These are phyloP conservation scores for Diadegma fenestrale DNA, from an alignment of 2,888 invertebrate species.

Conservation along the genomic window DNA sequence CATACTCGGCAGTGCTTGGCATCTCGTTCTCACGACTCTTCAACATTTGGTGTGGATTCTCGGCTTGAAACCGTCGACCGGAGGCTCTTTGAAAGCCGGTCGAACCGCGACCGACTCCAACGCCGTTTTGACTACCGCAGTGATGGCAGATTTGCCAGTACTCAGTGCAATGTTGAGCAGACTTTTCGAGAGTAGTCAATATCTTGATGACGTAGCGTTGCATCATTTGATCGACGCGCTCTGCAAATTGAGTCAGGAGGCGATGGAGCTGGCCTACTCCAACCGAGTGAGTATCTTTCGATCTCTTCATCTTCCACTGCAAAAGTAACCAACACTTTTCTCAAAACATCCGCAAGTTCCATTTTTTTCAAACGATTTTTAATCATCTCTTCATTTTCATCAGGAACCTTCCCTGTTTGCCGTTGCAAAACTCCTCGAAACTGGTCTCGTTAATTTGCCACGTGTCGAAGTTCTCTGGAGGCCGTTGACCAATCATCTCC, in stretches of 20 bases:
- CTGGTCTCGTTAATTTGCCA: slow-evolving; percentile 96
- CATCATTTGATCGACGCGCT: slow-evolving; percentile 98
- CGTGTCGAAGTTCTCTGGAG: slow-evolving; percentile 98
- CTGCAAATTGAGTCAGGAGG: slow-evolving; percentile 97
- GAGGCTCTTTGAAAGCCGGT: slow-evolving; percentile 95
- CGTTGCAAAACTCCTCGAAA: slow-evolving; percentile 99
- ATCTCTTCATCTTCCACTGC: background rate
- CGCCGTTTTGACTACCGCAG: slow-evolving; percentile 97
- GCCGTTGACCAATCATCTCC: slow-evolving; percentile 97
- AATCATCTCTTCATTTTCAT: slow-evolving; percentile 65
- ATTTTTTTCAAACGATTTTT: background rate
- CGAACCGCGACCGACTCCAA: slow-evolving; percentile 92
- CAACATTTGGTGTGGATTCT: slow-evolving; percentile 98
- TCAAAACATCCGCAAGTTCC: too few species aligned
- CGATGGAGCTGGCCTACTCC: slow-evolving; percentile 98
- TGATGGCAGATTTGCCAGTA: slow-evolving; percentile 97
- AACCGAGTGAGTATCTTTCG: slow-evolving; percentile 89
- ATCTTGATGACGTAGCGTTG: slow-evolving; percentile 96
- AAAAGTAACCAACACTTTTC: too few species aligned
- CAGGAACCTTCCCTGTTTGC: slow-evolving; percentile 98
- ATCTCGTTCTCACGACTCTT: slow-evolving; percentile 96
- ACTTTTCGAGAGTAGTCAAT: slow-evolving; percentile 97
- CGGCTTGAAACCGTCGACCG: slow-evolving; percentile 97
- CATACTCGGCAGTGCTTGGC: slow-evolving; percentile 97
- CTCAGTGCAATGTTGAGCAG: slow-evolving; percentile 96